Evolutionary conservation across 2,888 invertebrate species (phyloP).

Genomic region (Latheticus oryzae): DNA sequence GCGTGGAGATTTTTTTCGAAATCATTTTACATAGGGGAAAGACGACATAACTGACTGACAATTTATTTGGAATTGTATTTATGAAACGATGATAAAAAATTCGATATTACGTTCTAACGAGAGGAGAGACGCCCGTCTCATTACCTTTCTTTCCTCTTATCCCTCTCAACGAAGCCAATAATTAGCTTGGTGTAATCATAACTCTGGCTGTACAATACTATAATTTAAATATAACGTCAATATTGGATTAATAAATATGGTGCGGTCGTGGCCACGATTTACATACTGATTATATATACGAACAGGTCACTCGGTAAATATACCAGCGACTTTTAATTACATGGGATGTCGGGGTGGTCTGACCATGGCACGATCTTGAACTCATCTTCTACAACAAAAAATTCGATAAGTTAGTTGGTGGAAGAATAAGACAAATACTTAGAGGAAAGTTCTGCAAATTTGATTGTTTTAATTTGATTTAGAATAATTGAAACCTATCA

Average conservation of each 20-base stretch:
- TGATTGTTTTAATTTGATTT: too few relatives aligned
- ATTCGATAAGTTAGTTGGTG: slow-evolving; percentile 34
- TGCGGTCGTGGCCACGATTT: slow-evolving; percentile 63
- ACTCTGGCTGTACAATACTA: slow-evolving; percentile 59
- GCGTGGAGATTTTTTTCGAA: slow-evolving; percentile 57
- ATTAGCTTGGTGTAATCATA: slow-evolving; percentile 60
- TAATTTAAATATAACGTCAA: slow-evolving; percentile 62
- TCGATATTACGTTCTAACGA: too few relatives aligned
- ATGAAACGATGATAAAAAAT: too few relatives aligned
- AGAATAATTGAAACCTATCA: too few relatives aligned
- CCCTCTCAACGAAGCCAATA: slow-evolving; percentile 51
- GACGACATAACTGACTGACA: too few relatives aligned
- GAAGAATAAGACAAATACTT: too few relatives aligned
- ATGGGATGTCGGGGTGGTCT: slow-evolving; percentile 63
- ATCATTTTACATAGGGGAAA: too few relatives aligned
- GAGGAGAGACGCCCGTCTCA: too few relatives aligned
- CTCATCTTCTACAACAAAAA: slow-evolving; percentile 52
- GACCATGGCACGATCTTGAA: slow-evolving; percentile 59
- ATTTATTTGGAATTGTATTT: too few relatives aligned
- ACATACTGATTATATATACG: slow-evolving; percentile 65
- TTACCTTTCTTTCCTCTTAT: slow-evolving; percentile 46
- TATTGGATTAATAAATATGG: slow-evolving; percentile 64
- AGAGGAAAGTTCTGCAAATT: too few relatives aligned
- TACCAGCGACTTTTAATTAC: slow-evolving; percentile 63
- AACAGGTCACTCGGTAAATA: slow-evolving; percentile 53